Conservation (phyloP, 2,797 vertebrate species). For the Rhyacichthys aspro region DNA sequence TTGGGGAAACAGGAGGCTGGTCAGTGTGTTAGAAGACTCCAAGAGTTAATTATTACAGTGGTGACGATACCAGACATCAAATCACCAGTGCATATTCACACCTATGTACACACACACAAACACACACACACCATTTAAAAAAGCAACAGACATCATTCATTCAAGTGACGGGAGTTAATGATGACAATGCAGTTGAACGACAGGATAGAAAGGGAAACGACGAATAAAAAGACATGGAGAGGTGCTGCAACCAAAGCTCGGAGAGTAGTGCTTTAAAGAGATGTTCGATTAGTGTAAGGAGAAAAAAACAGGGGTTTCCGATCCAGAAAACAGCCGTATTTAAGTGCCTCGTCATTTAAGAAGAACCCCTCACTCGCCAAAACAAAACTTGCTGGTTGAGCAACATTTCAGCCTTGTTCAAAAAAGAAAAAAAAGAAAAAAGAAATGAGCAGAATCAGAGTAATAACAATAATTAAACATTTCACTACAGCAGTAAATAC, state of each 20-base stretch:
- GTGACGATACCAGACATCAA: constrained; percentile 36
- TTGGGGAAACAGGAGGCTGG: constrained; percentile 30
- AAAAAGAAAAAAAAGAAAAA: constrained; percentile 63
- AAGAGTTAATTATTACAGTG: constrained; percentile 30
- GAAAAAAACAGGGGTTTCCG: constrained; percentile 8
- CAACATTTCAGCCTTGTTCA: constrained; percentile 81
- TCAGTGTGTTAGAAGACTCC: constrained; percentile 23
- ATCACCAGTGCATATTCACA: constrained; percentile 49
- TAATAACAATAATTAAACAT: constrained; percentile 39
- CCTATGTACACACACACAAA: constrained; percentile 28
- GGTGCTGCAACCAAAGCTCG: constrained; percentile 82
- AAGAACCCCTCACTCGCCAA: constrained; percentile 62
- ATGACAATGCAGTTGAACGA: constrained; percentile 37
- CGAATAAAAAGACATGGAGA: constrained; percentile 60
- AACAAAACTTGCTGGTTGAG: constrained; percentile 96
- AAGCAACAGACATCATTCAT: constrained; percentile 42
- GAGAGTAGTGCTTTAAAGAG: constrained; percentile 74
- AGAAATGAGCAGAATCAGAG: constrained; percentile 56
- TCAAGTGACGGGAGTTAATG: constrained; percentile 36
- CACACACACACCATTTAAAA: constrained; percentile 10
- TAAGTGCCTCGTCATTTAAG: constrained; percentile 78
- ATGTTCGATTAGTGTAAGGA: constrained; percentile 25
- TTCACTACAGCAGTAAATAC: constrained; percentile 69
- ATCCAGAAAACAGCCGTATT: too few relatives aligned
- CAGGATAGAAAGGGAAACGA: constrained; percentile 12